Conservation (phyloP, 2,797 vertebrate species). For the Atherinosoma microstoma region DNA sequence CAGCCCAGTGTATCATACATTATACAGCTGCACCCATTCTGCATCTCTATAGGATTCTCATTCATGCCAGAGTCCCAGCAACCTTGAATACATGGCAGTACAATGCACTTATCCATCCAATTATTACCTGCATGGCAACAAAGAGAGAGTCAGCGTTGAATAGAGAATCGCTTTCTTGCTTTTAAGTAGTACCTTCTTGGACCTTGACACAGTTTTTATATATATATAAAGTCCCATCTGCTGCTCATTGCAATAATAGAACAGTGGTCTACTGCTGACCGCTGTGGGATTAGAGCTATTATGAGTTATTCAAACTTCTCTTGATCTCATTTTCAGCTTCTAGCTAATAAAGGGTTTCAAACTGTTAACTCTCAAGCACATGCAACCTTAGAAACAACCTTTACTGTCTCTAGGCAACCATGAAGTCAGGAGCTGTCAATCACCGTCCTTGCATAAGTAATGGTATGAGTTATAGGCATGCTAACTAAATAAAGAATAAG, state of each 20-base stretch:
- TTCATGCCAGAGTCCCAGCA: constrained; percentile 33
- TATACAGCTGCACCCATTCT: not conserved
- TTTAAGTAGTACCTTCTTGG: constrained; percentile 3
- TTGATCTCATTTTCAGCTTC: not conserved
- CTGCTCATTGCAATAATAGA: not conserved
- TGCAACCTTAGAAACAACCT: constrained; percentile 8
- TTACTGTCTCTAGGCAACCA: constrained; percentile 51
- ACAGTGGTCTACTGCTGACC: not conserved
- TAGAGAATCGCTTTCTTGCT: constrained; percentile 2
- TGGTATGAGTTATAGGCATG: constrained; percentile 2
- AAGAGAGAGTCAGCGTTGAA: constrained; percentile 1
- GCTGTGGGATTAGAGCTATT: not conserved
- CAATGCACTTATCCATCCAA: constrained; percentile 43
- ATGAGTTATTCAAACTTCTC: not conserved
- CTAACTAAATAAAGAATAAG: constrained; percentile 3
- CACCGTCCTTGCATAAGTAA: constrained; percentile 11
- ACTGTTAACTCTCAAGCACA: not conserved
- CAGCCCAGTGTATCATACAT: not conserved
- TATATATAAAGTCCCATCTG: not conserved
- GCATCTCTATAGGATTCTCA: constrained; percentile 10
- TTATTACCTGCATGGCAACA: constrained; percentile 46
- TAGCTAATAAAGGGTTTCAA: too few relatives aligned
- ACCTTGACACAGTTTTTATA: constrained; percentile 4
- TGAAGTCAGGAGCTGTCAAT: constrained; percentile 34
- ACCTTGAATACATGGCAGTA: constrained; percentile 53